phyloP scores from a whole-genome alignment of 2,888 invertebrate species.

The Nineta flava region DNA sequence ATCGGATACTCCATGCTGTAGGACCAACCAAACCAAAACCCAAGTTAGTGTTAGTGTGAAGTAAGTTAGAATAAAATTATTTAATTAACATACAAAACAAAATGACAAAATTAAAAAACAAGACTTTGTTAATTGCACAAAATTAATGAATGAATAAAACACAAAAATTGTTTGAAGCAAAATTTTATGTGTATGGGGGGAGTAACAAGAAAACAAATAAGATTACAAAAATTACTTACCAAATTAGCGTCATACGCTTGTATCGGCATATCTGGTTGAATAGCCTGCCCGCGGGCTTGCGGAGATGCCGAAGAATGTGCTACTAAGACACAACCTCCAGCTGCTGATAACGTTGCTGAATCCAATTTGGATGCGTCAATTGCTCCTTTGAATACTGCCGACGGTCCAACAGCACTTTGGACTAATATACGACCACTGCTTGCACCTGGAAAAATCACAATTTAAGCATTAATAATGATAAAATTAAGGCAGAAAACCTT shows the following conservation, averaged over 20 bases:
- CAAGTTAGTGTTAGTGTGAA: neutral
- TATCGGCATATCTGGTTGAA: slow-evolving; percentile 38
- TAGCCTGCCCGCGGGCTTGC: slow-evolving; percentile 32
- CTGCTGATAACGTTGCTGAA: slow-evolving; percentile 28
- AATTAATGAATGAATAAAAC: too few species aligned
- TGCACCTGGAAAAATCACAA: slow-evolving; percentile 26
- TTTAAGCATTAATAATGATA: too few species aligned
- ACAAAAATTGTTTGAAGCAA: too few species aligned
- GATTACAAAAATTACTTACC: slow-evolving; percentile 37
- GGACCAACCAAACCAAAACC: slow-evolving; percentile 24
- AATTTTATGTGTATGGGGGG: too few species aligned
- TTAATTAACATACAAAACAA: neutral
- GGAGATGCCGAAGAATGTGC: slow-evolving; percentile 20
- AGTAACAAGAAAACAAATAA: neutral
- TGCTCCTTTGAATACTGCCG: slow-evolving; percentile 19
- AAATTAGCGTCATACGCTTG: slow-evolving; percentile 47
- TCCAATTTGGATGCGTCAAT: slow-evolving; percentile 39
- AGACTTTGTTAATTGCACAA: too few species aligned
- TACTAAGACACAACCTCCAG: slow-evolving; percentile 35
- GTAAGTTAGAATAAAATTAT: neutral
- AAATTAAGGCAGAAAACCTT: too few species aligned
- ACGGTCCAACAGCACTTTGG: slow-evolving; percentile 40
- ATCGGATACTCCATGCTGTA: slow-evolving; percentile 43
- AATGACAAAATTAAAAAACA: too few species aligned
- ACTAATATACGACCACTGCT: slow-evolving; percentile 34